These are phyloP conservation scores for Trichogramma dendrolimi DNA, from an alignment of 2,888 invertebrate genomes.

Conservation along the genomic window DNA sequence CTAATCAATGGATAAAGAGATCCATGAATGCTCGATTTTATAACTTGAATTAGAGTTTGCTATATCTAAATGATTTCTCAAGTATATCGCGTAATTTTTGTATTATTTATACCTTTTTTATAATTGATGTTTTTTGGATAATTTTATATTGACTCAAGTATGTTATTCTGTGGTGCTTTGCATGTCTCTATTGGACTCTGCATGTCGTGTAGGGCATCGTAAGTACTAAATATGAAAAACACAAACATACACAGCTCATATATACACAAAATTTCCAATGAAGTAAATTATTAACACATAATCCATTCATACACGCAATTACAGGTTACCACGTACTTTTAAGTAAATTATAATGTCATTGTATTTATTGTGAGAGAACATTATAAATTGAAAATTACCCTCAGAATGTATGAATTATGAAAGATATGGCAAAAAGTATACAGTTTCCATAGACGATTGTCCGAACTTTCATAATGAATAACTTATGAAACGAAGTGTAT, in stretches of 20 bases:
- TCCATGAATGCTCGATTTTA: too few species aligned
- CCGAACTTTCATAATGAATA: neutral
- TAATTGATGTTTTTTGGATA: too few species aligned
- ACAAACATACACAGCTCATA: conserved; percentile 16
- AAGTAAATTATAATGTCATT: neutral
- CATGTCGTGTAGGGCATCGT: conserved; percentile 52
- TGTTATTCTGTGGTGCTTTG: conserved; percentile 52
- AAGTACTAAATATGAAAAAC: conserved; percentile 46
- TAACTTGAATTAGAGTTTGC: too few species aligned
- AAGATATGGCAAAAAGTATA: neutral
- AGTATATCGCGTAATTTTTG: too few species aligned
- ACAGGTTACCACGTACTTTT: conserved; percentile 9
- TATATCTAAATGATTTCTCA: too few species aligned
- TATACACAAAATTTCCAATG: conserved; percentile 21
- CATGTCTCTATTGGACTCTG: conserved; percentile 52
- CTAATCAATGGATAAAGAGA: too few species aligned
- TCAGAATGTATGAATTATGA: neutral
- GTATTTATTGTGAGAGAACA: neutral
- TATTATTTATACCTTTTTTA: too few species aligned
- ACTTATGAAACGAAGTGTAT: neutral
- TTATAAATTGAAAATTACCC: neutral
- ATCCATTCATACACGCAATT: conserved; percentile 19
- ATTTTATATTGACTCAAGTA: conserved; percentile 43
- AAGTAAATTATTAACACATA: conserved; percentile 9
- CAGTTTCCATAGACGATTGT: neutral